Percentiles rank a stretch among this genome's conserved stretches.
phyloP scores from a whole-genome alignment of 2,797 vertebrate species.

The Yasuhikotakia modesta region DNA sequence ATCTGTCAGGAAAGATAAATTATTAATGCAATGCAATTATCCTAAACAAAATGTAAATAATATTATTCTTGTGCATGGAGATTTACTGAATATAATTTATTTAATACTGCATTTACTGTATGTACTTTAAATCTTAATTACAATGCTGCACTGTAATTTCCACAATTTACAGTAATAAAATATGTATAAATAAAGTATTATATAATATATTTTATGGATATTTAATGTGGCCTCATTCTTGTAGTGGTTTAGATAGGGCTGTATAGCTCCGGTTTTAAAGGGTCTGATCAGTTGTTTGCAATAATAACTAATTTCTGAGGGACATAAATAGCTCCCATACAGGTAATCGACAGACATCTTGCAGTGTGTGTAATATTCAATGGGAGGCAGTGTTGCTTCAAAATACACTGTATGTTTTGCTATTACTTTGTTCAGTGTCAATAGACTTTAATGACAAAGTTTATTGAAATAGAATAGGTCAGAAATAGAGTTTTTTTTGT shows the following conservation, averaged over 20 bases:
- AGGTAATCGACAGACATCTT: background rate
- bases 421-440: background rate
- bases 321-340: background rate
- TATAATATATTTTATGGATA: constrained; percentile 13
- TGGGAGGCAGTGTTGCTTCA: constrained; percentile 51
- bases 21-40: constrained; percentile 65
- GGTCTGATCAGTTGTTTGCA: too few relatives aligned
- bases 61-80: constrained; percentile 60
- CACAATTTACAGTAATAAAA: constrained; percentile 69
- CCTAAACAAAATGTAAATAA: constrained; percentile 40
- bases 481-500: too few relatives aligned
- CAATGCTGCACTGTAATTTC: constrained; percentile 60
- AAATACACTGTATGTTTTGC: background rate
- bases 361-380: constrained; percentile 43
- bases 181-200: constrained; percentile 65
- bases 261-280: too few relatives aligned
- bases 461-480: too few relatives aligned
- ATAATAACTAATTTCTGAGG: too few relatives aligned
- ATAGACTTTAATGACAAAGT: too few relatives aligned
- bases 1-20: constrained; percentile 60
- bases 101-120: constrained; percentile 47
- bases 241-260: background rate
- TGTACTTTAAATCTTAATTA: constrained; percentile 20
- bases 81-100: too few relatives aligned
- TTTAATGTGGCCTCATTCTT: background rate